Conservation (phyloP, 2,797 vertebrate genomes). For the Acanthornis magna region DNA sequence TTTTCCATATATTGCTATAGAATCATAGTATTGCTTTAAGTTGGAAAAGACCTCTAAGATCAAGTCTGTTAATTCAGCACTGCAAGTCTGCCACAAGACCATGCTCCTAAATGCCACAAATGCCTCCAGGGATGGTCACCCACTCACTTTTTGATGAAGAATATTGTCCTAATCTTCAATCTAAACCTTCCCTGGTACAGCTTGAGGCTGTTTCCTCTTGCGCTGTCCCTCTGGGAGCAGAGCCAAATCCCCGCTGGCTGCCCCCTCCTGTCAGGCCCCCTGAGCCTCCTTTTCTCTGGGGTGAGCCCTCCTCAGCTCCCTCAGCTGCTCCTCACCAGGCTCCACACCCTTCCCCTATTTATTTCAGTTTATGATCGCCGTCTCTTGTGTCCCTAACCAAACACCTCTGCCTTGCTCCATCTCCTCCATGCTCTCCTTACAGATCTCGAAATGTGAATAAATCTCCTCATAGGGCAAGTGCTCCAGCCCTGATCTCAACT, state of each 20-base stretch:
- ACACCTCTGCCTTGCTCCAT: too few species aligned
- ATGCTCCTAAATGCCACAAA: neutral
- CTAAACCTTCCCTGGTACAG: neutral
- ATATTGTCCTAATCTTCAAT: neutral
- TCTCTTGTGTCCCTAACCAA: too few species aligned
- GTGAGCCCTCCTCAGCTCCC: neutral
- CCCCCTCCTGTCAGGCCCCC: too few species aligned
- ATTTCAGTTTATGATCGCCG: too few species aligned
- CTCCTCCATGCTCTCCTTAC: too few species aligned
- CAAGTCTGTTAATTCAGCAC: neutral
- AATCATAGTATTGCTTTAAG: neutral
- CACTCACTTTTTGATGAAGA: neutral
- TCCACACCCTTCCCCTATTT: too few species aligned
- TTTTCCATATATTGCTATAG: neutral
- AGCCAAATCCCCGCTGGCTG: too few species aligned
- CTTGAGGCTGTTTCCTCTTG: neutral
- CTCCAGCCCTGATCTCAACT: too few species aligned
- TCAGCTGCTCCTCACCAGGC: neutral
- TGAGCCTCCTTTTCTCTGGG: neutral
- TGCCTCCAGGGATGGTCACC: neutral
- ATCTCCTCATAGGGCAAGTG: too few species aligned
- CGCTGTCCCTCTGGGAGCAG: neutral
- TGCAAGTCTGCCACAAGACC: neutral
- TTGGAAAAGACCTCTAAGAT: neutral
- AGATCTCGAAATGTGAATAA: too few species aligned